Percentiles rank a stretch among this genome's conserved stretches.
phyloP scores from a whole-genome alignment of 2,797 vertebrate genomes.

The Forpus xanthops region DNA sequence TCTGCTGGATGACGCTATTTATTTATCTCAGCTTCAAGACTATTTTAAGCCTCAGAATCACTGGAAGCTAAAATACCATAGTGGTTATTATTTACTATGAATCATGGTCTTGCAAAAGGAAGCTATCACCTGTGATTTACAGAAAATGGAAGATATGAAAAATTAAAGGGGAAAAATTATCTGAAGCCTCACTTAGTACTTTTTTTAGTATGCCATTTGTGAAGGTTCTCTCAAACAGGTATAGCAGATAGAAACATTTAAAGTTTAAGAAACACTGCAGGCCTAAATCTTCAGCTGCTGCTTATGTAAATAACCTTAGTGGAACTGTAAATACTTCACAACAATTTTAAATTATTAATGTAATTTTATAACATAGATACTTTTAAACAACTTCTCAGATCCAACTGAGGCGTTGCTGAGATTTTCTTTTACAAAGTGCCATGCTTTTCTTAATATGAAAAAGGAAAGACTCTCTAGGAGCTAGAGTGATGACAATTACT shows the following conservation, averaged over 20 bases:
- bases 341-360: background rate
- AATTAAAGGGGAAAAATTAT: background rate
- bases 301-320: background rate
- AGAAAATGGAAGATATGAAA: background rate
- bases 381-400: background rate
- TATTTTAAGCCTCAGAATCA: background rate
- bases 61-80: background rate
- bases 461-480: background rate
- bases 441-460: background rate
- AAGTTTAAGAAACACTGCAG: background rate
- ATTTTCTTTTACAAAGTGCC: background rate
- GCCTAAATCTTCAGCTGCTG: background rate
- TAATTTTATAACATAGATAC: background rate
- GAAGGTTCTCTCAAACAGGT: background rate
- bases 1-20: background rate
- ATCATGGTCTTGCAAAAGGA: background rate
- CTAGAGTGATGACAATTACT: background rate
- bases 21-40: background rate
- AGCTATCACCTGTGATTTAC: background rate
- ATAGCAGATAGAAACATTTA: background rate
- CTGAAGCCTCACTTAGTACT: background rate
- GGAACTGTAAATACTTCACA: background rate
- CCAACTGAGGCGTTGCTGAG: background rate
- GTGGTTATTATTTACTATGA: background rate
- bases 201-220: background rate